A percentile compares a stretch with the other conserved stretches of the same genome.
Conservation (phyloP, 2,888 invertebrate genomes). For the Busseola fusca region DNA sequence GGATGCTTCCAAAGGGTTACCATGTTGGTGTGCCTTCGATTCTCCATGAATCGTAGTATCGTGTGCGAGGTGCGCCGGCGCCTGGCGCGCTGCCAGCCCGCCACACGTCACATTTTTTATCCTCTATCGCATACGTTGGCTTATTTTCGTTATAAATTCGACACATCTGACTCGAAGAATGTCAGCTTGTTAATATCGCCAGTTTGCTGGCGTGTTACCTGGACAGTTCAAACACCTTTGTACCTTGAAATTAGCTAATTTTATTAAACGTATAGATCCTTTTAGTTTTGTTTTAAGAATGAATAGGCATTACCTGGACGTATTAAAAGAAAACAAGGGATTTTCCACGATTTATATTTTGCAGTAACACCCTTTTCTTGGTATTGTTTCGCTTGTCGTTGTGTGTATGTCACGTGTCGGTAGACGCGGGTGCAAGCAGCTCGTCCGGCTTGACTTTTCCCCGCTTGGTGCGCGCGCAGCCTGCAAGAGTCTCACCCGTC, state of each 20-base stretch:
- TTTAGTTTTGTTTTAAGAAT: neutral
- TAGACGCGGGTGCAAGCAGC: neutral
- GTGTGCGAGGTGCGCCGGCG: conserved; percentile 28
- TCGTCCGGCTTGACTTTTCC: neutral
- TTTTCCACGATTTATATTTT: conserved; percentile 44
- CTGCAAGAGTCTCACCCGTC: conserved; percentile 50
- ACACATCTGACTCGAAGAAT: conserved; percentile 57
- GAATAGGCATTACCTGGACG: neutral
- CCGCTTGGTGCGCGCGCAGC: conserved; percentile 33
- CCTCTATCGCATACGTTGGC: conserved; percentile 43
- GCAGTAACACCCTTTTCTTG: conserved; percentile 31
- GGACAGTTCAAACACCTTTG: conserved; percentile 39
- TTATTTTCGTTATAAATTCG: conserved; percentile 64
- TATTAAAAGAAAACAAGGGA: conserved; percentile 21
- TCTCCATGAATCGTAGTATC: neutral
- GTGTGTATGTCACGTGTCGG: conserved; percentile 1
- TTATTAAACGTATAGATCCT: neutral
- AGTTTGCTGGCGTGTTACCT: conserved; percentile 37
- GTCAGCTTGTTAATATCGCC: conserved; percentile 37
- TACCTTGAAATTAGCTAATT: neutral
- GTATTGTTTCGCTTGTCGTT: conserved; percentile 12
- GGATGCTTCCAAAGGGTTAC: neutral
- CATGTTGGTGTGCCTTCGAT: conserved; percentile 24
- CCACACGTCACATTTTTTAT: conserved; percentile 59
- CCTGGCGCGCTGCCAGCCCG: conserved; percentile 54